These are phyloP conservation scores for Cantharis nigra DNA, from an alignment of 2,888 invertebrate genomes.

Conservation along the genomic window DNA sequence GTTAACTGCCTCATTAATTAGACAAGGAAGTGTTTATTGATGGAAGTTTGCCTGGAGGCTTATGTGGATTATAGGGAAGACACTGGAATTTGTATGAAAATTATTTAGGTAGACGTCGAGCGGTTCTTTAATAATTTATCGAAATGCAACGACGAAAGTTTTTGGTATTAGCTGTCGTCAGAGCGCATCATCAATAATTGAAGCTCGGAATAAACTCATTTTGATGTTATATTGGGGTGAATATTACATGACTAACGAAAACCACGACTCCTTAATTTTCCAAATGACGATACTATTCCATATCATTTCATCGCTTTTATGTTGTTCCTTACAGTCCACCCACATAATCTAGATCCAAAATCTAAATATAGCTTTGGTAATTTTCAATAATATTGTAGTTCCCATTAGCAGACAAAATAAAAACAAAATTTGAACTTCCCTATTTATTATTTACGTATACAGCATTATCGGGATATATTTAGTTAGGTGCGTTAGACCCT, in stretches of 20 bases:
- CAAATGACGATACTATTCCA: background rate
- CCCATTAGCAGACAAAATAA: background rate
- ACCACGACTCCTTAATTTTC: background rate
- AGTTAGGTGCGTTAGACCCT: conserved; percentile 6
- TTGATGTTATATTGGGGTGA: background rate
- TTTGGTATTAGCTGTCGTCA: background rate
- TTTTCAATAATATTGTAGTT: background rate
- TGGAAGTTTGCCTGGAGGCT: background rate
- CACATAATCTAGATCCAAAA: background rate
- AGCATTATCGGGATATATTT: background rate
- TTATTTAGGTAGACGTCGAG: background rate
- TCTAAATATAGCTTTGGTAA: background rate
- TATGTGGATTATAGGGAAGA: background rate
- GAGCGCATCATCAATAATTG: background rate
- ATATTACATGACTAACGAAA: background rate
- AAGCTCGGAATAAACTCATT: background rate
- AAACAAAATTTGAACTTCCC: background rate
- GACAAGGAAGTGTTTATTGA: background rate
- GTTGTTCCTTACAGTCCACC: background rate
- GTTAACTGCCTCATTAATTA: background rate
- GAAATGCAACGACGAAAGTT: background rate
- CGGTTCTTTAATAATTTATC: background rate
- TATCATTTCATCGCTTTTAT: background rate
- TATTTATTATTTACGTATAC: background rate
- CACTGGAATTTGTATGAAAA: background rate